Conservation (phyloP, 2,797 vertebrate species). For the Acridotheres tristis region DNA sequence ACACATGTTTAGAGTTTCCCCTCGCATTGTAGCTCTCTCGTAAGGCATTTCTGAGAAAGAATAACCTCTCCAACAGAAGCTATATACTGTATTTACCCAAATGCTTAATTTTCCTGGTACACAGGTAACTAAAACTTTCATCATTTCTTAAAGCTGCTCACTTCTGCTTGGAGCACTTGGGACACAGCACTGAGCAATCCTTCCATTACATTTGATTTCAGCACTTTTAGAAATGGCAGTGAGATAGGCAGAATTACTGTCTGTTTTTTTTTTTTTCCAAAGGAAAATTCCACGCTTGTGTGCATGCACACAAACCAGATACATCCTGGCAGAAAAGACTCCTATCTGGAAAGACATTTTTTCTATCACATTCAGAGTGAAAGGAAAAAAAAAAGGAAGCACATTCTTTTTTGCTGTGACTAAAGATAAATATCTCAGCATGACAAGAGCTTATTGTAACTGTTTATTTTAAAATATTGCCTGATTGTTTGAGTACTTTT, state of each 20-base stretch:
- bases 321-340: background rate
- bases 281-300: background rate
- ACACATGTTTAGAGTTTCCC: background rate
- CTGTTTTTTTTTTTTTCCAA: background rate
- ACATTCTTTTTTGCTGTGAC: background rate
- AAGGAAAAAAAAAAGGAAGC: background rate
- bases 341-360: background rate
- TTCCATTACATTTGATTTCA: background rate
- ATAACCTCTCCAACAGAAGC: background rate
- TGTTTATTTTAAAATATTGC: constrained; percentile 31
- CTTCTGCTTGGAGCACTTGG: background rate
- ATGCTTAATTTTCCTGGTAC: background rate
- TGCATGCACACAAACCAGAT: accelerated
- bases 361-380: background rate
- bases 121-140: background rate
- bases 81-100: background rate
- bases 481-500: background rate
- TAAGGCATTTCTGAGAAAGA: background rate
- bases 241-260: background rate
- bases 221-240: background rate
- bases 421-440: background rate
- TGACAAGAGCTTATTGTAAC: constrained; percentile 4
- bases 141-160: background rate
- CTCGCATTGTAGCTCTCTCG: accelerated
- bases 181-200: background rate